Evolutionary conservation across 92 coral and sea anemone species (phyloP).

Genomic region (Porites rus): DNA sequence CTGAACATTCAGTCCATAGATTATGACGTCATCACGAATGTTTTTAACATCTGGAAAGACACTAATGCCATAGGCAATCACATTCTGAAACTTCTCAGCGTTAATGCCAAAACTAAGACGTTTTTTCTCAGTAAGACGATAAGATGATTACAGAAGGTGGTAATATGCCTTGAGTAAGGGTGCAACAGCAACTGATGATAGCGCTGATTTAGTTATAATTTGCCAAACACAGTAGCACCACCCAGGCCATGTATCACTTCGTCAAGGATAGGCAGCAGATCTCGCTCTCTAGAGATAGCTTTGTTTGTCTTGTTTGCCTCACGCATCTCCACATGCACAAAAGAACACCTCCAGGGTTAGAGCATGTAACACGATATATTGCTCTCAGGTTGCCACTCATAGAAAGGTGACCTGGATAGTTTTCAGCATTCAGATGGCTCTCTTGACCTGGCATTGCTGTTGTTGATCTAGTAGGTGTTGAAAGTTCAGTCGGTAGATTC

Average conservation of each 20-base stretch:
- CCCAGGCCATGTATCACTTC: not conserved
- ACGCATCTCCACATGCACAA: conserved; percentile 36
- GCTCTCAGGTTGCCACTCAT: too few species aligned
- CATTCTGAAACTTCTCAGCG: conserved; percentile 37
- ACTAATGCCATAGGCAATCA: conserved; percentile 27
- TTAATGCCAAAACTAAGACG: conserved; percentile 52
- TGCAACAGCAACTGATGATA: conserved; percentile 6
- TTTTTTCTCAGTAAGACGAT: conserved; percentile 30
- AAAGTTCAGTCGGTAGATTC: too few species aligned
- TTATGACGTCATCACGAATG: conserved; percentile 43
- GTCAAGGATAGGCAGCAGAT: conserved; percentile 64
- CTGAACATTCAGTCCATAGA: conserved; percentile 46
- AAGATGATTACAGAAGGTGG: conserved; percentile 38
- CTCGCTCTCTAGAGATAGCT: conserved; percentile 63
- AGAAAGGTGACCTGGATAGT: too few species aligned
- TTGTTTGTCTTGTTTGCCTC: conserved; percentile 40
- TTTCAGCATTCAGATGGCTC: too few species aligned
- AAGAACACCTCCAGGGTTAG: conserved; percentile 55
- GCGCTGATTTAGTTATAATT: conserved; percentile 15
- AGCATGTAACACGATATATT: too few species aligned
- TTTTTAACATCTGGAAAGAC: conserved; percentile 39
- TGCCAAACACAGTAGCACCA: conserved; percentile 63
- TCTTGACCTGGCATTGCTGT: too few species aligned
- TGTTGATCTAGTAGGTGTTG: too few species aligned
- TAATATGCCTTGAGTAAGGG: not conserved